Conservation (phyloP, 2,797 vertebrate genomes). For the Melanotaenia pygmaea region DNA sequence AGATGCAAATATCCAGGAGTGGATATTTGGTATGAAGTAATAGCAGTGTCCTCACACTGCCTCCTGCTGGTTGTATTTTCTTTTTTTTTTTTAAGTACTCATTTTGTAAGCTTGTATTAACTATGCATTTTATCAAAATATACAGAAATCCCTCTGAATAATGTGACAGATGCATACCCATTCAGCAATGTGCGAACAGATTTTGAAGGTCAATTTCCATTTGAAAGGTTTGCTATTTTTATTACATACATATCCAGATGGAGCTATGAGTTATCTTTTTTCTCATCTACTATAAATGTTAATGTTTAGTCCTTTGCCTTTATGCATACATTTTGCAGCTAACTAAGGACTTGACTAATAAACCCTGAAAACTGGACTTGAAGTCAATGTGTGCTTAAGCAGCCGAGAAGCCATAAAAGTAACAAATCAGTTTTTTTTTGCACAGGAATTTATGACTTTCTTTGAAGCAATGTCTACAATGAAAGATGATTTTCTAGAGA, state of each 20-base stretch:
- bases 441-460: neutral
- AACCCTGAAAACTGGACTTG: slow-evolving; percentile 7
- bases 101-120: slow-evolving; percentile 21
- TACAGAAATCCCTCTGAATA: slow-evolving; percentile 38
- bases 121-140: slow-evolving; percentile 18
- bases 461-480: neutral
- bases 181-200: neutral
- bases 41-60: slow-evolving; percentile 34
- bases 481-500: neutral
- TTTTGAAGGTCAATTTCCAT: neutral
- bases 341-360: neutral
- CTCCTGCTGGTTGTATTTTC: slow-evolving; percentile 47
- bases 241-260: neutral
- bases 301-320: neutral
- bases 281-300: neutral
- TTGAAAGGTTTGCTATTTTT: neutral
- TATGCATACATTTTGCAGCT: neutral
- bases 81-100: slow-evolving; percentile 1
- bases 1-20: slow-evolving; percentile 29
- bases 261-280: neutral
- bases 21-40: slow-evolving; percentile 9
- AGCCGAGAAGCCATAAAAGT: neutral
- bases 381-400: neutral
- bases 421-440: neutral
- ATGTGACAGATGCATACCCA: slow-evolving; percentile 13